Percentiles rank a stretch among this genome's conserved stretches.
phyloP scores from a whole-genome alignment of 2,113 vertebrate species.

The Pitta sordida region DNA sequence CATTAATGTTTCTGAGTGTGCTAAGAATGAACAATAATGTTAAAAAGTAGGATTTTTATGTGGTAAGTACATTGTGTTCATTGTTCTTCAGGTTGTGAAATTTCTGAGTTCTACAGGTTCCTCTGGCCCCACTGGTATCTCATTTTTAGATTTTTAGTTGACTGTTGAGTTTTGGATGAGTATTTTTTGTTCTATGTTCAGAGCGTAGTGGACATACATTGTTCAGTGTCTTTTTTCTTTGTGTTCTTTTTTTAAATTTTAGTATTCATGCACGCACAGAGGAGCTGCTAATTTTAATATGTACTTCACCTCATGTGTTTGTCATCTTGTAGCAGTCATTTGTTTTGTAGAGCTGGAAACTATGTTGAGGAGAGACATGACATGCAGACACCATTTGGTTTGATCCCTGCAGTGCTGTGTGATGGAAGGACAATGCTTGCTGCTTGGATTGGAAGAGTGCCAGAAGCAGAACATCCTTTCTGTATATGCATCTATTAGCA shows the following conservation, averaged over 20 bases:
- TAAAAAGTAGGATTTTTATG: neutral
- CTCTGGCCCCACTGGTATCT: neutral
- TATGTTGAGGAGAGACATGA: neutral
- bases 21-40: neutral
- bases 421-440: neutral
- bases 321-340: neutral
- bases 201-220: fast-evolving
- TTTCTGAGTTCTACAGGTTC: neutral
- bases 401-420: neutral
- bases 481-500: neutral
- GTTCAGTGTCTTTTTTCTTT: neutral
- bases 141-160: neutral
- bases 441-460: neutral
- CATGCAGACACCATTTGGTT: fast-evolving
- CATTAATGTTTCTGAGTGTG: neutral
- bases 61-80: neutral
- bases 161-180: neutral
- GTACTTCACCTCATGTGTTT: neutral
- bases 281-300: neutral
- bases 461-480: neutral
- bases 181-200: neutral
- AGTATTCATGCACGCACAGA: neutral
- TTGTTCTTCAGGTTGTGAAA: neutral
- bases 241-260: neutral
- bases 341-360: neutral